Percentiles rank a stretch among this genome's conserved stretches.
phyloP scores from a whole-genome alignment of 2,113 vertebrate genomes.

The Promerops cafer region DNA sequence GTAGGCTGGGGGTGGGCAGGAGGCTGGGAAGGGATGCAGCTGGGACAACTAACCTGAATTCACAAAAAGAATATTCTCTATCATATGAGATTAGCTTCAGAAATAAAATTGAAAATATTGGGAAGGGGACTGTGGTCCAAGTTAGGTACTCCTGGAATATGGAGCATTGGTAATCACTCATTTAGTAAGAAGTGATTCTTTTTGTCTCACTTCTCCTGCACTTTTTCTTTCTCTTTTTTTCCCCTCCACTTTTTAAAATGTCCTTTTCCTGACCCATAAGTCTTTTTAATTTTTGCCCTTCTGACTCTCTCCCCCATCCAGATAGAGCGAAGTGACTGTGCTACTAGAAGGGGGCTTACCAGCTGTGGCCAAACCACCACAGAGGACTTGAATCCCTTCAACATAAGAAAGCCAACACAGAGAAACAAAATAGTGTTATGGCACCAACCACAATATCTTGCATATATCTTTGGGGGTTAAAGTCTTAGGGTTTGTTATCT shows the following conservation, averaged over 20 bases:
- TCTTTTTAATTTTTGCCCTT: neutral
- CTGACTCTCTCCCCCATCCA: neutral
- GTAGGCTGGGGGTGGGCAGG: neutral
- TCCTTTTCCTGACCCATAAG: neutral
- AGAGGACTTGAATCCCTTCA: neutral
- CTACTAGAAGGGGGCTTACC: neutral
- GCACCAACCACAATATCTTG: neutral
- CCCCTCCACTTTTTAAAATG: fast-evolving
- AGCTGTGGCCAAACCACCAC: neutral
- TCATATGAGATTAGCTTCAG: neutral
- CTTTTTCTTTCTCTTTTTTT: neutral
- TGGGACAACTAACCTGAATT: neutral
- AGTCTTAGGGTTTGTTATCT: neutral
- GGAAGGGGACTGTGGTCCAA: fast-evolving
- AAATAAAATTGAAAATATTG: neutral
- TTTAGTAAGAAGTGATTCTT: neutral
- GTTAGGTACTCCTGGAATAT: fast-evolving
- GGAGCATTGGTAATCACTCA: fast-evolving
- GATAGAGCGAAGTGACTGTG: neutral
- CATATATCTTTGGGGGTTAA: neutral
- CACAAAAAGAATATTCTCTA: neutral
- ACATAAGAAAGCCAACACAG: neutral
- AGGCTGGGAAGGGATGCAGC: neutral
- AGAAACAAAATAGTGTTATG: neutral
- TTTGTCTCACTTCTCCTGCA: neutral